phyloP scores from a whole-genome alignment of 2,797 vertebrate species.

The Pantherophis vulpinus region DNA sequence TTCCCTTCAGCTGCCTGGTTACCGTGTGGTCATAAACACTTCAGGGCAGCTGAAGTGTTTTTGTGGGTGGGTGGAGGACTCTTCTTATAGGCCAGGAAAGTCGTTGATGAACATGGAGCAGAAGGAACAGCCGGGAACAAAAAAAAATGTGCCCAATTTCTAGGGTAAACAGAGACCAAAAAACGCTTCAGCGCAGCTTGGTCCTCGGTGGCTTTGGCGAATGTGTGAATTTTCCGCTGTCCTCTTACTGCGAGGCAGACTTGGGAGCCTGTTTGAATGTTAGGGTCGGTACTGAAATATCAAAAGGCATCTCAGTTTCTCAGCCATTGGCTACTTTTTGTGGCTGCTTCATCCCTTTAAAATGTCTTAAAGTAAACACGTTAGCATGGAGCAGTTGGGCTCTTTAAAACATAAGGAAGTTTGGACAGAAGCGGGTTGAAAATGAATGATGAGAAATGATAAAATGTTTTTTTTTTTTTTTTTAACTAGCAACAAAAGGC shows the following conservation, averaged over 20 bases:
- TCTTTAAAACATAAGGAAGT: background rate
- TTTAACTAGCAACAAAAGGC: background rate
- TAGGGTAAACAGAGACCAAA: background rate
- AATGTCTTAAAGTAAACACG: background rate
- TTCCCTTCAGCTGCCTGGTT: conserved; percentile 18
- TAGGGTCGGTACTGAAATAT: background rate
- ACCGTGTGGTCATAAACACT: conserved; percentile 43
- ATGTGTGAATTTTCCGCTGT: background rate
- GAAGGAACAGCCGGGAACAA: background rate
- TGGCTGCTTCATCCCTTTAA: background rate
- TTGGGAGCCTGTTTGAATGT: background rate
- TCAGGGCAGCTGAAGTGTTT: background rate
- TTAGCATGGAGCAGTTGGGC: background rate
- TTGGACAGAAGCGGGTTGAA: background rate
- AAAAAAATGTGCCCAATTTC: background rate
- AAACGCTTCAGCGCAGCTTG: no score
- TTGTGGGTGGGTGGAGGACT: background rate
- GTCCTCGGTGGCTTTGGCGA: background rate
- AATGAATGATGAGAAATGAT: background rate
- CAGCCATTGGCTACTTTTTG: background rate
- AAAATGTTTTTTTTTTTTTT: background rate
- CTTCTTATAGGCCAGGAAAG: background rate
- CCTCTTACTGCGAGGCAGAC: background rate
- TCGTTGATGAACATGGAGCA: background rate
- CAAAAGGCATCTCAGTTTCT: background rate